phyloP scores from a whole-genome alignment of 2,888 invertebrate species.

The Shargacucullia verbasci region DNA sequence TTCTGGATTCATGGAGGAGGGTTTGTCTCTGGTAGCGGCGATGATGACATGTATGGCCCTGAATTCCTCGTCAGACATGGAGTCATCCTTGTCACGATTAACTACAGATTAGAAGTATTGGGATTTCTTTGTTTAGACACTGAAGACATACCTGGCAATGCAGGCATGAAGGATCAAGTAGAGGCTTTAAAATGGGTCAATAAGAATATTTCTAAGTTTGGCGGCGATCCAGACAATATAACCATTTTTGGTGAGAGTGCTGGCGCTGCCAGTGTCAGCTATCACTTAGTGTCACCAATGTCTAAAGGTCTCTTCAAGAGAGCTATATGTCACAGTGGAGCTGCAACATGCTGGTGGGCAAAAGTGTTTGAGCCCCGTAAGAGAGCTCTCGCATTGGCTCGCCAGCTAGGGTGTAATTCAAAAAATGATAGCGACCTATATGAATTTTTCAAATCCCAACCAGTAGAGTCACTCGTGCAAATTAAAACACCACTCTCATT shows the following conservation, averaged over 20 bases:
- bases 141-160: constrained; percentile 72
- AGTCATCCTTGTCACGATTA: constrained; percentile 72
- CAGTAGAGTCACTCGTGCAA: constrained; percentile 46
- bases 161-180: constrained; percentile 75
- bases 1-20: constrained; percentile 74
- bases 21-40: constrained; percentile 66
- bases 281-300: constrained; percentile 72
- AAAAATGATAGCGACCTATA: constrained; percentile 57
- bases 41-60: constrained; percentile 66
- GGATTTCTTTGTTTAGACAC: constrained; percentile 72
- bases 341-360: constrained; percentile 89
- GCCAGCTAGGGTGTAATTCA: constrained; percentile 61
- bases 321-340: constrained; percentile 91
- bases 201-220: constrained; percentile 64
- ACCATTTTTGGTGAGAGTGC: constrained; percentile 74
- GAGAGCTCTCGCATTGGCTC: constrained; percentile 64
- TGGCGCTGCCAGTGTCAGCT: constrained; percentile 64
- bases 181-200: constrained; percentile 70
- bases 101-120: constrained; percentile 71
- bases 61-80: constrained; percentile 68
- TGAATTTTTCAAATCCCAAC: constrained; percentile 60
- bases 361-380: constrained; percentile 88
- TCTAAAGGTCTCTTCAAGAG: constrained; percentile 72
- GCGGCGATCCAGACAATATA: constrained; percentile 67
- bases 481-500: constrained; percentile 50